Base-by-base conservation (phyloP, 2,888 invertebrate species). In the Panzeria rudis region DNA sequence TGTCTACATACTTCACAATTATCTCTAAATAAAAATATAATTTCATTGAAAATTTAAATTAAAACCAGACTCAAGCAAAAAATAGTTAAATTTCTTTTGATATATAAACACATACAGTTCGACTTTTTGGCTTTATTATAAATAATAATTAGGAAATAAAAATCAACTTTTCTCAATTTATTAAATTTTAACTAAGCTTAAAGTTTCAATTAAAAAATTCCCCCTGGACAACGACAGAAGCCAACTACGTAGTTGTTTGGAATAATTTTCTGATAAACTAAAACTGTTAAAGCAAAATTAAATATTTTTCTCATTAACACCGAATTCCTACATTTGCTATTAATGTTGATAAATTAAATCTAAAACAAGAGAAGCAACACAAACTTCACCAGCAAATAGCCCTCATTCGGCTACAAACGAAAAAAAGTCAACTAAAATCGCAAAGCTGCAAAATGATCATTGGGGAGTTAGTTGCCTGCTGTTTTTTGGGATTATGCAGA, bases 291-390 rank as follows among this genome's bases (percentile, higher is more conserved):
- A 82, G 62, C 62, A 64, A 82, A 82, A 47, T 76, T 76, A 76
- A 71, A 64, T 71, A 64, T 64, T 76, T 82, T 82, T 71, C 69
- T 76, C 76, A 25, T 82, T 76, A 82, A 76, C 71, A 64, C 76
- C 76, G 20, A 59, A 38, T 69, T 52, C 23, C 3, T 32, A 13
- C 8, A 35, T 41, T 23, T 6, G 0, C 38, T n/a, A n/a, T n/a
- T n/a, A n/a, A n/a, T n/a, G n/a, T 23, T 56, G 11, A 13, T 17
- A 68, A 69, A 69, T 52, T 35, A 59, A 68, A 50, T 2, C 61
- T 50, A 47, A 79, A 69, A n/a, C 38, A 32, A 20, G 8, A 35
- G 15, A 35, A 52, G 17, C 38, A 41, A 17, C 2, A 25, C 11
- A 54, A 41, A 13, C 41, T 15, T 41, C 41, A 41, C 13, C n/a